A percentile compares a stretch with the other conserved stretches of the same genome.
Evolutionary conservation across 2,888 invertebrate genomes (phyloP).

Genomic region (Apotomis betuletana): DNA sequence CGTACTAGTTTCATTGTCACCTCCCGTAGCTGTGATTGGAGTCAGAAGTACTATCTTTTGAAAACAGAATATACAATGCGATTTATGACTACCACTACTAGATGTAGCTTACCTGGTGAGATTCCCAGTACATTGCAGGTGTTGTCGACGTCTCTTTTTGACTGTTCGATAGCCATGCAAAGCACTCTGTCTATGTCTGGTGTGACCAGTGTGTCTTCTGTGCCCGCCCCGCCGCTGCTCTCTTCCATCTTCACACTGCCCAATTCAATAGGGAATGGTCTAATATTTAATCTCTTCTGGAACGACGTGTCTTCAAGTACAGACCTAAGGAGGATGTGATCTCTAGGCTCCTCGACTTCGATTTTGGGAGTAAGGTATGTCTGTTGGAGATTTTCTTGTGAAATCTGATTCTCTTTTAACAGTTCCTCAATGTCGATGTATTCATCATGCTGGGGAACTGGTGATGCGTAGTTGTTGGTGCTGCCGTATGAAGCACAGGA

Average conservation of each 20-base stretch:
- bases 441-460: slow-evolving; percentile 84
- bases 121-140: slow-evolving; percentile 93
- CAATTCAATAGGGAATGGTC: slow-evolving; percentile 88
- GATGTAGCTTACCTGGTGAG: slow-evolving; percentile 89
- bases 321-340: slow-evolving; percentile 91
- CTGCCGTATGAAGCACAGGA: slow-evolving; percentile 83
- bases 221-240: slow-evolving; percentile 82
- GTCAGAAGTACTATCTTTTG: too few relatives aligned
- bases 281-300: slow-evolving; percentile 92
- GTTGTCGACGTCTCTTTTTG: slow-evolving; percentile 92
- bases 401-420: slow-evolving; percentile 82
- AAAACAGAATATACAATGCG: not conserved
- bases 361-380: slow-evolving; percentile 80
- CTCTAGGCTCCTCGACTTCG: slow-evolving; percentile 83
- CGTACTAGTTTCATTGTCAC: too few relatives aligned
- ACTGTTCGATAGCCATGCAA: slow-evolving; percentile 93
- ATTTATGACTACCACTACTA: slow-evolving; percentile 37
- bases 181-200: slow-evolving; percentile 93
- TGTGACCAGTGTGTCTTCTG: slow-evolving; percentile 84
- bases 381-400: slow-evolving; percentile 76
- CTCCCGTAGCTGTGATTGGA: too few relatives aligned
- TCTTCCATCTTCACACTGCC: slow-evolving; percentile 87
- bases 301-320: slow-evolving; percentile 93
- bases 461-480: slow-evolving; percentile 79
- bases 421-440: slow-evolving; percentile 85